Conservation (phyloP, 2,888 invertebrate species). For the Drosophila subsilvestris region DNA sequence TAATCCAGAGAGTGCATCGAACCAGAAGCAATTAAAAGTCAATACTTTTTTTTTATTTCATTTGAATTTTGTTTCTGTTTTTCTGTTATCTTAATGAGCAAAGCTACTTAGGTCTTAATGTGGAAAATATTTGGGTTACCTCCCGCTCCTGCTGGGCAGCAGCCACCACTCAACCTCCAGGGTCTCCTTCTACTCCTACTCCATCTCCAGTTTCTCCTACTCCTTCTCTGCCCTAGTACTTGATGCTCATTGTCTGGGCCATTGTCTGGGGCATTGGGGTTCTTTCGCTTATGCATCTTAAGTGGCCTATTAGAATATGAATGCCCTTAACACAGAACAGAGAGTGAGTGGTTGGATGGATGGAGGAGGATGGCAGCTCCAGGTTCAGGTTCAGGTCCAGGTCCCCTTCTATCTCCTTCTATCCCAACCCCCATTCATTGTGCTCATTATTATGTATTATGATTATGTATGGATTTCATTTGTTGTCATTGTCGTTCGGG, state of each 20-base stretch:
- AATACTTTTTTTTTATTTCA: constrained; percentile 28
- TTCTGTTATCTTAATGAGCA: constrained; percentile 69
- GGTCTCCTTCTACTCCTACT: background rate
- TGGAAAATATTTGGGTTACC: constrained; percentile 62
- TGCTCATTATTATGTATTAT: constrained; percentile 65
- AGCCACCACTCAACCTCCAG: background rate
- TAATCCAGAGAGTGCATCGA: constrained; percentile 27
- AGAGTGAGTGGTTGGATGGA: constrained; percentile 11
- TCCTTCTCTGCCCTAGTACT: background rate
- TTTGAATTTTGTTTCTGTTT: background rate
- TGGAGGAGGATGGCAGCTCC: constrained; percentile 6
- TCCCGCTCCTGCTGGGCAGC: background rate
- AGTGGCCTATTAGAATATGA: constrained; percentile 74
- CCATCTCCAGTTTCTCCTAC: background rate
- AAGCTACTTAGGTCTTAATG: constrained; percentile 75
- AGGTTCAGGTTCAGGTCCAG: constrained; percentile 1
- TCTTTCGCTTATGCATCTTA: constrained; percentile 57
- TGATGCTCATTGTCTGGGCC: constrained; percentile 39
- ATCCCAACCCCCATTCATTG: constrained; percentile 15
- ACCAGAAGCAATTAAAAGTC: constrained; percentile 61
- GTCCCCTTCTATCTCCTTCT: constrained; percentile 15
- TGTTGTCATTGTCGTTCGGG: constrained; percentile 56
- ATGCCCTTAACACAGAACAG: constrained; percentile 30
- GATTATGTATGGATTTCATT: constrained; percentile 72
- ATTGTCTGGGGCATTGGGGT: constrained; percentile 58